Percentiles rank a stretch among this genome's conserved stretches.
Conservation (phyloP, 30 jellyfish, hydroid and myxozoan genomes). For the Chrysaora quinquecirrha region DNA sequence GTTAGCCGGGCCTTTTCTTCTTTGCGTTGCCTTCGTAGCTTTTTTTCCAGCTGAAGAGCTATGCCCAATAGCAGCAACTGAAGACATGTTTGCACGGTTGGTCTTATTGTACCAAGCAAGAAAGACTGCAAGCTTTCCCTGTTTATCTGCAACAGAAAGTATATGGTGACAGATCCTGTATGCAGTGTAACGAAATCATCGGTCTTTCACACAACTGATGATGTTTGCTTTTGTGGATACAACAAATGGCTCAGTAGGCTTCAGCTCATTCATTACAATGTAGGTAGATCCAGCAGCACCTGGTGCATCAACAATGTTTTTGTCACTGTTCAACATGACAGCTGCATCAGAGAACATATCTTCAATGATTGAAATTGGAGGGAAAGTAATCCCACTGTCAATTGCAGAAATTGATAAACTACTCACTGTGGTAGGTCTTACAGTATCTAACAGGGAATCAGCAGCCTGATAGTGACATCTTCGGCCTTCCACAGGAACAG, state of each 20-base stretch:
- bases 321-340: neutral
- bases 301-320: slow-evolving; percentile 5
- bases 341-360: slow-evolving; percentile 11
- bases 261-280: neutral
- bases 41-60: slow-evolving; percentile 2
- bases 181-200: neutral
- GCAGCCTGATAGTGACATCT: neutral
- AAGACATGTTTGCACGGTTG: neutral
- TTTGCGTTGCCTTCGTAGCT: neutral
- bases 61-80: slow-evolving; percentile 1
- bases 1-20: slow-evolving; percentile 6
- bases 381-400: slow-evolving; percentile 5
- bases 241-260: neutral
- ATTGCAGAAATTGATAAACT: neutral
- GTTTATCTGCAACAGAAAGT: neutral
- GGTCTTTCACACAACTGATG: neutral
- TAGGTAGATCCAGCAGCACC: neutral
- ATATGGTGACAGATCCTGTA: neutral
- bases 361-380: slow-evolving; percentile 8
- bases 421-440: neutral
- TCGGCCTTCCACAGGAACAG: neutral
- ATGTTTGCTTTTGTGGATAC: neutral
- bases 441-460: neutral
- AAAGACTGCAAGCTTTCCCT: neutral
- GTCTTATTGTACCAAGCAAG: neutral